These are phyloP conservation scores for Drosophila multiciliata DNA, from an alignment of 2,888 invertebrate genomes.

Conservation along the genomic window DNA sequence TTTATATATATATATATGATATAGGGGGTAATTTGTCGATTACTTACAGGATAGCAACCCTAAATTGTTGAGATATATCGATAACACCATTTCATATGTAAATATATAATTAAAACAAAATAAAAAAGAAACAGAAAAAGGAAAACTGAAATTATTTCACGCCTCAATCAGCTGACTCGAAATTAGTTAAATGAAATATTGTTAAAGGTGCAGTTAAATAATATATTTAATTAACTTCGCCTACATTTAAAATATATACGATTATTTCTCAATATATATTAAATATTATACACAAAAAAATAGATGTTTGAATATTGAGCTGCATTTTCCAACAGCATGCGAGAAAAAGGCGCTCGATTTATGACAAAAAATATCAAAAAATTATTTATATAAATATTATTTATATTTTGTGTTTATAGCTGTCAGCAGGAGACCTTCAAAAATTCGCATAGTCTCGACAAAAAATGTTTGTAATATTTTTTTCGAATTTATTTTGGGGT, in stretches of 20 bases:
- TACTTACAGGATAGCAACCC: conserved; percentile 83
- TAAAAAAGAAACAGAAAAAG: conserved; percentile 47
- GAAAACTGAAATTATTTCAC: conserved; percentile 27
- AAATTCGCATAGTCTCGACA: conserved; percentile 74
- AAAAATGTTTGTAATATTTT: conserved; percentile 46
- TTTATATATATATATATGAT: not conserved
- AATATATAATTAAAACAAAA: conserved; percentile 59
- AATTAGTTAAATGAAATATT: conserved; percentile 39
- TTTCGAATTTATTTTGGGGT: conserved; percentile 16
- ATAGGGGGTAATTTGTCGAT: conserved; percentile 20
- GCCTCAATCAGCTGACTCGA: conserved; percentile 45
- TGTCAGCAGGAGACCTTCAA: conserved; percentile 73
- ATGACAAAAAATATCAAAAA: conserved; percentile 37
- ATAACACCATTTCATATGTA: conserved; percentile 59
- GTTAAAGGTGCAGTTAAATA: conserved; percentile 71
- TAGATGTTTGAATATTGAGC: conserved; percentile 5
- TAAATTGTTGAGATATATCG: conserved; percentile 41
- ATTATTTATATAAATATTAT: not conserved
- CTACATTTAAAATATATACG: conserved; percentile 12
- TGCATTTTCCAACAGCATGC: conserved; percentile 41
- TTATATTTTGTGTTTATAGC: conserved; percentile 7
- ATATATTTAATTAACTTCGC: conserved; percentile 48
- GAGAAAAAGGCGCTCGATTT: conserved; percentile 35
- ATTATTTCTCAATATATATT: not conserved
- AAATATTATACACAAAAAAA: not conserved